Conservation (phyloP, 2,113 vertebrate species). For the Nannobrachium achirus region DNA sequence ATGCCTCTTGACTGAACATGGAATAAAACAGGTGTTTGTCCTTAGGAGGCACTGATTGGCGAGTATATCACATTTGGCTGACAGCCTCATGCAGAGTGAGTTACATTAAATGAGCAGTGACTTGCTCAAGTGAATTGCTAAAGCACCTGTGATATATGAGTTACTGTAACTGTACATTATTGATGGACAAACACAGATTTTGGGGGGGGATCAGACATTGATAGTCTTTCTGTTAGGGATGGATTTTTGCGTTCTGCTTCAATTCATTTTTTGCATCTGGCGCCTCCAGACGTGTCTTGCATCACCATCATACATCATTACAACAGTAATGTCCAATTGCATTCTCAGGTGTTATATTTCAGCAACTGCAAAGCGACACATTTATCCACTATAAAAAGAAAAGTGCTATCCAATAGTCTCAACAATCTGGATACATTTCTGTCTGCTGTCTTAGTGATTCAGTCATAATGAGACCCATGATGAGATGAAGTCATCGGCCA, state of each 20-base stretch:
- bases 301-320: neutral
- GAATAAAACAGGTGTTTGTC: neutral
- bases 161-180: neutral
- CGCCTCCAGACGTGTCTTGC: no score
- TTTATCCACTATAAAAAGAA: conserved; percentile 14
- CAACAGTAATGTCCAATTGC: neutral
- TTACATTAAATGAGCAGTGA: no score
- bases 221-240: no score
- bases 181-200: no score
- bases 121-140: no score
- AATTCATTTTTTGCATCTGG: neutral
- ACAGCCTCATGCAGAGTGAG: no score
- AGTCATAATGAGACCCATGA: conserved; percentile 42
- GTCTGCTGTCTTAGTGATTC: conserved; percentile 50
- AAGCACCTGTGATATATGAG: neutral
- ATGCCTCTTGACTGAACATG: neutral
- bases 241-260: no score
- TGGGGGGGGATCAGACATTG: no score
- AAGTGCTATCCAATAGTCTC: conserved; percentile 8
- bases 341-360: neutral
- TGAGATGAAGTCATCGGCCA: conserved; percentile 26
- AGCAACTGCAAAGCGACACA: neutral
- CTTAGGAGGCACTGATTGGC: neutral
- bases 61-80: neutral
- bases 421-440: conserved; percentile 21